Base-by-base conservation (phyloP, 2,113 vertebrate genomes). In the Scophthalmus maximus region DNA sequence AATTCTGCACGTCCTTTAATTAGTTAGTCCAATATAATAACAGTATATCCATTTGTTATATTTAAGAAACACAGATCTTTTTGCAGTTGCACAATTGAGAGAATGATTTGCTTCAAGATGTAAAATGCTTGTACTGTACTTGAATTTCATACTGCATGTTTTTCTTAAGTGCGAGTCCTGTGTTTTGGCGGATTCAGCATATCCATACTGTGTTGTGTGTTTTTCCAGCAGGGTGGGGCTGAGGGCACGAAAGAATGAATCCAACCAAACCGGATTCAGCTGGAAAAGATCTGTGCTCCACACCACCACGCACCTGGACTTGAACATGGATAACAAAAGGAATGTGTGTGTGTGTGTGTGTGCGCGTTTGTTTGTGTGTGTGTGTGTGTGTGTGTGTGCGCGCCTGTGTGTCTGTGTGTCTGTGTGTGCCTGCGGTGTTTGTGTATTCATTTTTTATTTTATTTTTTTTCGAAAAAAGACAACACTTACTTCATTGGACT, bases 251-350 rank as follows among this genome's bases (percentile, higher is more conserved):
- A n/a, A n/a, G n/a, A 67, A 78, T 69, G 74, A 87, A 76, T 83
- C 82, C 79, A 80, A 76, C 73, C 75, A 78, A 73, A 61, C 68
- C 57, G 79, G 79, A 81, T 85, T 87, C 80, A 76, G 68, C 83
- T 81, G 57, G 77, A 89, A 77, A 55, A 82, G 62, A 81, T 70
- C 34, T 40, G 61, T 61, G 81, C 85, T 82, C 81, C 72, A 51
- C 32, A 71, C 42, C 72, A 66, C 65, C 78, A 82, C 78, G 73
- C 74, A 88, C 77, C 83, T 14, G 59, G 78, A 92, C 90, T 85
- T 81, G 83, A 85, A 92, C 77, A 78, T 74, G 73, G 91, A 92
- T 87, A 73, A 89, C 84, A 88, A 91, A 93, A 91, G 88, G 88
- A 92, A 91, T 83, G 27, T 32, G 62, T 76, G 63, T 84, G 62